Evolutionary conservation across 2,113 vertebrate species (phyloP).

Genomic region (Octodon degus): DNA sequence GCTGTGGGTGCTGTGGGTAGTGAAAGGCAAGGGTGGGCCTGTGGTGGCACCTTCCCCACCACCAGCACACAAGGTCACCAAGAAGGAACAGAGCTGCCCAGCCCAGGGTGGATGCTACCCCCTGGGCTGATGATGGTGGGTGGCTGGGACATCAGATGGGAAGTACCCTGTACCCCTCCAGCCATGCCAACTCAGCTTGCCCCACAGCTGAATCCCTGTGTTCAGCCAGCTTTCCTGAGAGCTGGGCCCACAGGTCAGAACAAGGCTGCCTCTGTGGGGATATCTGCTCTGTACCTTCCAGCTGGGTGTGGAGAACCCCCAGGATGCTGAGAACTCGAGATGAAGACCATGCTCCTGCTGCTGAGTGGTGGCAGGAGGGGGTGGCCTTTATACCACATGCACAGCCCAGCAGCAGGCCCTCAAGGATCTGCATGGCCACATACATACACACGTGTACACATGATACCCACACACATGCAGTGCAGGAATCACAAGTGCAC

Average conservation of each 20-base stretch:
- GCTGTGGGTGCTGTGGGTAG: constrained; percentile 27
- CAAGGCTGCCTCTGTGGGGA: neutral
- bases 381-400: neutral
- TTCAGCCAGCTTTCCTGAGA: too few relatives aligned
- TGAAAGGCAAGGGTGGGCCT: neutral
- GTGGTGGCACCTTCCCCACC: neutral
- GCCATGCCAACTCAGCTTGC: too few relatives aligned
- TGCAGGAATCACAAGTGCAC: neutral
- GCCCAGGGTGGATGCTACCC: too few relatives aligned
- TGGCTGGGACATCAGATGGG: neutral
- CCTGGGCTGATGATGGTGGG: neutral
- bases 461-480: neutral
- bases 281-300: neutral
- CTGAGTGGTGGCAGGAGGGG: neutral
- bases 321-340: neutral
- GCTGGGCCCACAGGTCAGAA: neutral
- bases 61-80: neutral
- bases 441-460: neutral
- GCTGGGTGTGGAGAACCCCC: neutral
- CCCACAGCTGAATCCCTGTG: neutral
- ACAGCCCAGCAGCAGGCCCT: neutral
- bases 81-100: neutral
- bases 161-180: neutral
- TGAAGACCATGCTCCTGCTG: neutral
- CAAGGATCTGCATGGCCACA: neutral